Evolutionary conservation across 2,888 invertebrate species (phyloP).

Genomic region (Achlya flavicornis): DNA sequence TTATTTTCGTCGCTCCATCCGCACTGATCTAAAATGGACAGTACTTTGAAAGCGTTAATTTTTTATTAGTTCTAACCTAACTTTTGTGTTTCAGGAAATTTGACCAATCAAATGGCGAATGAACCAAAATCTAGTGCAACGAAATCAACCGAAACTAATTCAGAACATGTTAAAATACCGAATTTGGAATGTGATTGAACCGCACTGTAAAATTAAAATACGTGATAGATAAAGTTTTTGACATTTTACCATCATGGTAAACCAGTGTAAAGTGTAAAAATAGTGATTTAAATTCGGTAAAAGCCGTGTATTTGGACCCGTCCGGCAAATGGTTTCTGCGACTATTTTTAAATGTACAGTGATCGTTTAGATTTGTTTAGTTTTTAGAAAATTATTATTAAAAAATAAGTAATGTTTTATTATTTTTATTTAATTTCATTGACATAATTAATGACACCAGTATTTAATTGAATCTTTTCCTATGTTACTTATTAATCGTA

Average conservation of each 20-base stretch:
- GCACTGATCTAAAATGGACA: conserved; percentile 10
- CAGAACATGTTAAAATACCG: conserved; percentile 48
- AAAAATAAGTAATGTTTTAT: neutral
- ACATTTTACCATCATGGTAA: conserved; percentile 6
- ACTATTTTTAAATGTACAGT: conserved; percentile 7
- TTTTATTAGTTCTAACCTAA: neutral
- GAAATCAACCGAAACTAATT: conserved; percentile 55
- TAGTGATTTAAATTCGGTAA: conserved; percentile 19
- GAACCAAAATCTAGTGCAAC: conserved; percentile 54
- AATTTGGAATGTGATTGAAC: conserved; percentile 51
- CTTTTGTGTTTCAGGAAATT: conserved; percentile 48
- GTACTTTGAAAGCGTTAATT: neutral
- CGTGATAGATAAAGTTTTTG: neutral
- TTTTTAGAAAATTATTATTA: no score
- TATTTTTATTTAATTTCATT: neutral
- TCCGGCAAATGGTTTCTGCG: conserved; percentile 22
- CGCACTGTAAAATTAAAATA: conserved; percentile 22
- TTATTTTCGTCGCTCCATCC: conserved; percentile 9
- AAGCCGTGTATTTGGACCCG: conserved; percentile 26
- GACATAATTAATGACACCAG: neutral
- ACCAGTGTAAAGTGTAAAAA: conserved; percentile 31
- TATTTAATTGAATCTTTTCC: neutral
- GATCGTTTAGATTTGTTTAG: neutral
- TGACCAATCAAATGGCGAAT: conserved; percentile 45
- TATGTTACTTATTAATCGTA: neutral